These are phyloP conservation scores for Chrysolina americana DNA, from an alignment of 2,888 invertebrate species.

Conservation along the genomic window DNA sequence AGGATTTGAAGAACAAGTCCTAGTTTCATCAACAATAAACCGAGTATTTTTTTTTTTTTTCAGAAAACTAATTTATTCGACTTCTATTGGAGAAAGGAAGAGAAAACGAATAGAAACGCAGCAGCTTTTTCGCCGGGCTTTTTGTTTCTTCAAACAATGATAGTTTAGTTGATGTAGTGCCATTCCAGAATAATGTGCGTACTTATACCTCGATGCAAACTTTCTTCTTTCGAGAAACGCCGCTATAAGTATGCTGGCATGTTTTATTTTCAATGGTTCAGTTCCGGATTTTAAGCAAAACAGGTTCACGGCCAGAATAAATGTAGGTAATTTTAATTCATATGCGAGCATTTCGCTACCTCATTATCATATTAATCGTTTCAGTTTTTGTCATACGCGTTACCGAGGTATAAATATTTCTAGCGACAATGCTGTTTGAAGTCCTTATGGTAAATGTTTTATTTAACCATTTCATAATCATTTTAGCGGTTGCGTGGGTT, in stretches of 20 bases:
- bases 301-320: constrained; percentile 32
- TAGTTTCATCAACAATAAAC: too few species aligned
- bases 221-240: constrained; percentile 22
- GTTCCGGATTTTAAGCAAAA: constrained; percentile 32
- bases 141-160: neutral
- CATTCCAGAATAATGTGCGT: neutral
- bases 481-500: constrained; percentile 15
- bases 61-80: too few species aligned
- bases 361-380: constrained; percentile 43
- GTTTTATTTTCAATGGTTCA: constrained; percentile 27
- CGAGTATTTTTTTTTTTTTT: too few species aligned
- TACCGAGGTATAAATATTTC: neutral
- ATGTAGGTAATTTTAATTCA: constrained; percentile 49
- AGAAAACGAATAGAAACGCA: too few species aligned
- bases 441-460: constrained; percentile 3
- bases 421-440: constrained; percentile 15
- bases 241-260: neutral
- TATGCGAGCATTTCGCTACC: constrained; percentile 41
- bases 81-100: too few species aligned
- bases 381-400: constrained; percentile 31
- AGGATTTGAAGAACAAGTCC: too few species aligned
- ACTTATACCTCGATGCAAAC: neutral
- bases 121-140: neutral
- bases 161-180: neutral
- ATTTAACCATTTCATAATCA: constrained; percentile 16